phyloP scores from a whole-genome alignment of 2,113 vertebrate genomes.

The Xiphias gladius region DNA sequence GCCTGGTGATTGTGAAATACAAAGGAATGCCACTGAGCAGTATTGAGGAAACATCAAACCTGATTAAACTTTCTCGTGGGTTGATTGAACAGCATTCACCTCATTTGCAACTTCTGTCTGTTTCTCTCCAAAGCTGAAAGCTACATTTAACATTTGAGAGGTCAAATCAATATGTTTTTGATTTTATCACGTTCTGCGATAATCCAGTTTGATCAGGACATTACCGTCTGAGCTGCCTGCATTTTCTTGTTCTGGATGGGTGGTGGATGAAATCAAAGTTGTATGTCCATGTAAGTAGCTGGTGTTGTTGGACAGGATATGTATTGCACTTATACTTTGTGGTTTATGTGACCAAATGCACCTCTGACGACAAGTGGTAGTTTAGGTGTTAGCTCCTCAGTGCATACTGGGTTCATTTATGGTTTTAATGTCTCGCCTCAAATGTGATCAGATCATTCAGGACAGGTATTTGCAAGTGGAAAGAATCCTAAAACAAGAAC shows the following conservation, averaged over 20 bases:
- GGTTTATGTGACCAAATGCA: too few relatives aligned
- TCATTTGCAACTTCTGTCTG: neutral
- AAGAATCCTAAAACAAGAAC: neutral
- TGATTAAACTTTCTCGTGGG: neutral
- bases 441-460: neutral
- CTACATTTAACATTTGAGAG: neutral
- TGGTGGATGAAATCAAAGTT: too few relatives aligned
- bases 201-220: too few relatives aligned
- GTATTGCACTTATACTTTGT: too few relatives aligned
- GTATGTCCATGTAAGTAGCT: too few relatives aligned
- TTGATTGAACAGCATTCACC: neutral
- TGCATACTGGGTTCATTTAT: neutral
- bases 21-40: neutral
- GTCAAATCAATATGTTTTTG: constrained; percentile 6
- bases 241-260: too few relatives aligned
- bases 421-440: neutral
- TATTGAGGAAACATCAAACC: neutral
- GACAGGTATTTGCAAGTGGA: neutral
- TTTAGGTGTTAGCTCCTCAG: too few relatives aligned
- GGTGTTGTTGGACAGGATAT: too few relatives aligned
- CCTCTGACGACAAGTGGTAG: too few relatives aligned
- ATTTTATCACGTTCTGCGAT: neutral
- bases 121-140: neutral
- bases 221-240: too few relatives aligned
- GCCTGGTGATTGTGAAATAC: constrained; percentile 77